Evolutionary conservation across 2,888 invertebrate species (phyloP), one percentile per base, ranked within the genome.

Genomic region (Pristionchus mayeri): DNA sequence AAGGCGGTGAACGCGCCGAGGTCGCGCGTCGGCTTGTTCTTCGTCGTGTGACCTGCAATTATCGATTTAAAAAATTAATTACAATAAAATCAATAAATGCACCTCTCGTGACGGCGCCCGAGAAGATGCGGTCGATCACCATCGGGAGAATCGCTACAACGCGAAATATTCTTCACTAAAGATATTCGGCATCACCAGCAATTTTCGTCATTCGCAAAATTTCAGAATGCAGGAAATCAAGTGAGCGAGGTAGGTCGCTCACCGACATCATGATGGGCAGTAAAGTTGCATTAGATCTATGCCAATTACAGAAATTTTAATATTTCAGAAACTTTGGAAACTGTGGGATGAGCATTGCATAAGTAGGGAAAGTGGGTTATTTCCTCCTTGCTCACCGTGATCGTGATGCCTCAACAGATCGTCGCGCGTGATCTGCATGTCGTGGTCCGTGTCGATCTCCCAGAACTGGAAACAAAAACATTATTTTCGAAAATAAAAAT

Each of bases 1-100:
- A 99, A 99, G 97, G 98, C 98, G 7, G 99, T 98, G 94, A 99
- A 99, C 94, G 99, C 99, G 0, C 97, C 96, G 94, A 99, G 98
- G 63, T 97, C 71, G 40, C 67, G 57, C 37, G 34, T 83, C 24
- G 40, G 34, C 9, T 92, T 96, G 95, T 21, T 94, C 94, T 27
- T 80, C 84, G 6, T 57, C 67, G 7, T 60, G 81, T 52, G 87
- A 67, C 71, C 71, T 71, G 67, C 0, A 60, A 24, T n/a, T 11
- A 84, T 63, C 67, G 81, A 54, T n/a, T n/a, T n/a, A n/a, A n/a
- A n/a, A n/a, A n/a, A n/a, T n/a, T 11, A 9, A 34, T 34, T 30
- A 6, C 63, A 16, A 4, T 34, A 30, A 11, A 40, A 40, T 37
- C 60, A 30, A 30, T 37, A 34, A 21, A 34, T 40, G 24, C 24